Evolutionary conservation across 2,113 vertebrate species (phyloP).

Genomic region (Eurypyga helias): DNA sequence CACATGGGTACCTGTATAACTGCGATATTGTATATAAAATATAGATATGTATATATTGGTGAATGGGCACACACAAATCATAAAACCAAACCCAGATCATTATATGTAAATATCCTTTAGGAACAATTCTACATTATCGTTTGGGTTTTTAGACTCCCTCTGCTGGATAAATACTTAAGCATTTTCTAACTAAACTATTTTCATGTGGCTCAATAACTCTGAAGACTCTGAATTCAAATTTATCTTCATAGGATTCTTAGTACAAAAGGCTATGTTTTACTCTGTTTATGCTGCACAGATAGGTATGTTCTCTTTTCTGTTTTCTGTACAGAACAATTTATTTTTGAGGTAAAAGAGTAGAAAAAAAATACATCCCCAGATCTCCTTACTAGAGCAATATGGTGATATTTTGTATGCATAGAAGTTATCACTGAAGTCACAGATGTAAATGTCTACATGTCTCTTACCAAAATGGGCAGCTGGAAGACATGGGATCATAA

Average conservation of each 20-base stretch:
- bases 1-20: background rate
- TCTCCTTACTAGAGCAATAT: background rate
- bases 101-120: background rate
- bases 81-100: background rate
- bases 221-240: background rate
- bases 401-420: background rate
- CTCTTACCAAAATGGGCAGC: background rate
- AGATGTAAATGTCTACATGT: background rate
- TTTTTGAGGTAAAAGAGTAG: background rate
- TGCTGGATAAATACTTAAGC: background rate
- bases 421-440: background rate
- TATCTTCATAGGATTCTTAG: background rate
- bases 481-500: background rate
- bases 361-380: rapidly evolving
- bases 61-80: background rate
- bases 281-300: background rate
- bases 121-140: background rate
- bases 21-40: background rate
- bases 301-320: background rate
- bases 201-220: background rate
- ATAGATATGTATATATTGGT: background rate
- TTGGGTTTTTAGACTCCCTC: background rate
- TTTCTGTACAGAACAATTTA: background rate
- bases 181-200: background rate
- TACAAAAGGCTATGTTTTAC: background rate